These are phyloP conservation scores for Alaudala cheleensis DNA, from an alignment of 2,113 vertebrate genomes.

Conservation along the genomic window DNA sequence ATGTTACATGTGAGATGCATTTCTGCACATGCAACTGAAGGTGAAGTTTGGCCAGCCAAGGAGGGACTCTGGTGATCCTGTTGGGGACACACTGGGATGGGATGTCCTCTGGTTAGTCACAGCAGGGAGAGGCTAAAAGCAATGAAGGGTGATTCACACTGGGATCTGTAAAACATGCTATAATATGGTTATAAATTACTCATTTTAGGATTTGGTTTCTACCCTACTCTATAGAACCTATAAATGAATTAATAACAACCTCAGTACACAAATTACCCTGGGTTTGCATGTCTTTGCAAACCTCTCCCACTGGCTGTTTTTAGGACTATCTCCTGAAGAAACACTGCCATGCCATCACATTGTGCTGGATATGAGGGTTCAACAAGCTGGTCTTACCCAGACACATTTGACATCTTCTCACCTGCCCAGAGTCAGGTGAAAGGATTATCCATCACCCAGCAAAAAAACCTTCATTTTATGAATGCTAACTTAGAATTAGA, in stretches of 20 bases:
- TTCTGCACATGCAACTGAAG: neutral
- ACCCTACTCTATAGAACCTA: neutral
- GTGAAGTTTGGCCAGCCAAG: neutral
- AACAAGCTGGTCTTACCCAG: neutral
- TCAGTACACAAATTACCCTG: neutral
- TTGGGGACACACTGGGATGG: neutral
- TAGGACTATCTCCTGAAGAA: neutral
- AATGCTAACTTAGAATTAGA: neutral
- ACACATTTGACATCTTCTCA: neutral
- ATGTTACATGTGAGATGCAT: neutral
- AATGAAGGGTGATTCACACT: neutral
- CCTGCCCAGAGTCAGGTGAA: neutral
- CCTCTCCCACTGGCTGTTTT: neutral
- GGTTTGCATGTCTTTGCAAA: neutral
- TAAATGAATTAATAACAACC: neutral
- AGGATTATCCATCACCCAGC: neutral
- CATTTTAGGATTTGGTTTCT: neutral
- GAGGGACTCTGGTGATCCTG: neutral
- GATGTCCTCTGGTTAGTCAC: neutral
- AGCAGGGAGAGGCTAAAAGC: neutral
- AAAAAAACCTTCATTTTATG: neutral
- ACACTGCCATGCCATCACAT: neutral
- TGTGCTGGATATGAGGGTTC: neutral
- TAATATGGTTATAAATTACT: neutral
- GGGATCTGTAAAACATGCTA: neutral